Percentiles rank a stretch among this genome's conserved stretches.
These are phyloP conservation scores for Crotalus tigris DNA, from an alignment of 2,113 vertebrate species.

Conservation along the genomic window DNA sequence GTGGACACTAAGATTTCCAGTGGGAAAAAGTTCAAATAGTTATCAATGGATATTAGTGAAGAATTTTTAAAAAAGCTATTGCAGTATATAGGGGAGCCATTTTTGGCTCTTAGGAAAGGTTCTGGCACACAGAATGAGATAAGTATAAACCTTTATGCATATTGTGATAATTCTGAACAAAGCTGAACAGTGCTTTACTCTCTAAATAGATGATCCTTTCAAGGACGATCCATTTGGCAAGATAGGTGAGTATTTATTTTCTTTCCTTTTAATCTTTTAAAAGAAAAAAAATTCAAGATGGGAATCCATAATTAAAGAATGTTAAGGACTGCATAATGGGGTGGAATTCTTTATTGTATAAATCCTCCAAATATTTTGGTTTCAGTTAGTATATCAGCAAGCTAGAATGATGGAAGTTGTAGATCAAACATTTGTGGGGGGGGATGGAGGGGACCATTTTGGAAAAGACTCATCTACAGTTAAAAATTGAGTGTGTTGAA, in stretches of 20 bases:
- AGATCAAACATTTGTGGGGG: not conserved
- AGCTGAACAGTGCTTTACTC: conserved; percentile 17
- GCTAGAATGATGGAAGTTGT: not conserved
- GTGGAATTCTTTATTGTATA: not conserved
- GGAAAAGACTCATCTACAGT: not conserved
- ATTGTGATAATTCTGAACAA: not conserved
- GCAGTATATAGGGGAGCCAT: not conserved
- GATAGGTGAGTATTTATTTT: conserved; percentile 75
- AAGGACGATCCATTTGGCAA: conserved; percentile 97
- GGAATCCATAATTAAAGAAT: not conserved
- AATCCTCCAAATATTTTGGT: not conserved
- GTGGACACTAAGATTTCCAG: not conserved
- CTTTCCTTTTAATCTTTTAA: not conserved
- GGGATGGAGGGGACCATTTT: not conserved
- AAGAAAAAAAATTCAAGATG: not conserved
- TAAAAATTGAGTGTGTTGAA: not conserved
- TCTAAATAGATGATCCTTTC: conserved; percentile 86
- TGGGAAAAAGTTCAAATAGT: not conserved
- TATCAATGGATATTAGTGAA: not conserved
- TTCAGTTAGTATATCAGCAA: not conserved
- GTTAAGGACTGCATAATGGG: not conserved
- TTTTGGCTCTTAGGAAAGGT: not conserved
- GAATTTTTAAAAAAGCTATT: not conserved
- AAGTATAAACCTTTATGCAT: not conserved
- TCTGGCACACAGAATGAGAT: not conserved